These are phyloP conservation scores for Seira sanloemensis DNA, from an alignment of 2,888 invertebrate genomes.

Conservation along the genomic window DNA sequence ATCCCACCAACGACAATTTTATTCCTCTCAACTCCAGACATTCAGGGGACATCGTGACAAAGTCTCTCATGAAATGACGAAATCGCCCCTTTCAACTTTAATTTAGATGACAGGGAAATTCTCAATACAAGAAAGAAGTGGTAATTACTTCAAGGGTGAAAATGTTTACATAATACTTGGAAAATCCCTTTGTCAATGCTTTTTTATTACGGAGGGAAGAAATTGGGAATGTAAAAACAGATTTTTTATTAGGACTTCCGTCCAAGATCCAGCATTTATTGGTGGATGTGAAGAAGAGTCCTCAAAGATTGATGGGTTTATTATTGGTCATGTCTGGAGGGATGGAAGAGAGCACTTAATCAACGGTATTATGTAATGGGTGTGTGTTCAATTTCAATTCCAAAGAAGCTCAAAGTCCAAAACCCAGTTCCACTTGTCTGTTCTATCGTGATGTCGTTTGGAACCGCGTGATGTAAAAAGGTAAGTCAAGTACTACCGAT, in stretches of 20 bases:
- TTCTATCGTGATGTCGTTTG: neutral
- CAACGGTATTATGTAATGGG: slow-evolving; percentile 40
- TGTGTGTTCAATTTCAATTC: slow-evolving; percentile 38
- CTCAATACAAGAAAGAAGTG: no score
- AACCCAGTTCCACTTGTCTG: neutral
- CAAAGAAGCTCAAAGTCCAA: slow-evolving; percentile 25
- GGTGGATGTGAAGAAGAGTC: neutral
- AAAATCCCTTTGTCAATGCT: neutral
- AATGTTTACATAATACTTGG: slow-evolving; percentile 57
- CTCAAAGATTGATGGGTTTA: slow-evolving; percentile 61
- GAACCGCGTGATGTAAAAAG: neutral
- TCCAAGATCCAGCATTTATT: neutral
- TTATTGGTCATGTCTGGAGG: slow-evolving; percentile 57
- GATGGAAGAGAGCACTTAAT: slow-evolving; percentile 55
- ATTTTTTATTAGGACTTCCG: neutral
- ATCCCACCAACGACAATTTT: neutral
- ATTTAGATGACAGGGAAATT: no score
- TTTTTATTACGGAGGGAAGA: neutral
- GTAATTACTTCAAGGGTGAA: slow-evolving; percentile 51
- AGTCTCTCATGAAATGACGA: slow-evolving; percentile 40
- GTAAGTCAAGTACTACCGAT: neutral
- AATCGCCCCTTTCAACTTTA: slow-evolving; percentile 27
- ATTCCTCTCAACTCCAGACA: slow-evolving; percentile 50
- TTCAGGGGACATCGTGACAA: slow-evolving; percentile 34
- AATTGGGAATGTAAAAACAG: neutral